Base-by-base conservation (phyloP, 1,140 invertebrate species). In the Acromyrmex echinatior region DNA sequence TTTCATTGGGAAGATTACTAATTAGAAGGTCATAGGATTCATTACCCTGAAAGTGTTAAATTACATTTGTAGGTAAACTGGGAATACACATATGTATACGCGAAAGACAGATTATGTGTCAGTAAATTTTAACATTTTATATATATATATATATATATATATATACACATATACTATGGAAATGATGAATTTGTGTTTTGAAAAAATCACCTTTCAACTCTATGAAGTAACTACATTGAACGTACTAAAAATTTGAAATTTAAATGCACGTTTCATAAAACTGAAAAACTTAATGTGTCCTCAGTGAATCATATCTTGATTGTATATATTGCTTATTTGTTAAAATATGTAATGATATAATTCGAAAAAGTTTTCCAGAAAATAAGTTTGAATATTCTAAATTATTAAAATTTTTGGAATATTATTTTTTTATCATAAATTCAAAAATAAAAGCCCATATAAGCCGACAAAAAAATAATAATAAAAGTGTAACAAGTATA, bases 1-100 rank as follows among this genome's bases (percentile, higher is more conserved):
- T 94, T 80, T 96, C 94, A 84, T 95, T 91, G 16, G 96, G 96
- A 88, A 96, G 95, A 86, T 96, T 96, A 87, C 92, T 94, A 63
- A 97, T 95, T 86, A 96, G 84, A 87, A 96, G 92, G 87, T 96
- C 95, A 92, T 93, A 93, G 66, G 89, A 91, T 86, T 95, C 93
- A 49, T 91, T 85, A 87, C 93, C 90, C 95, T 95, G 91, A 73
- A 95, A 94, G 49, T 53, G 53, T 85, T 86, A 82, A 49, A 89
- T 71, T 21, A 31, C 35, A 35, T 56, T 86, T 35, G 62, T 86
- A 84, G 39, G 58, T 74, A 62, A 60, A 21, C 1, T 45, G 1
- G 1, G 58, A 58, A 58, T 73, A 62, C 16, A 77, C 21, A 65
- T n/a, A 45, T 18, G 74, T 18, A 58, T 4, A 53, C 9, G n/a